A percentile compares a stretch with the other conserved stretches of the same genome.
Conservation (phyloP, 2,113 vertebrate species). For the Cercopithecus mona region DNA sequence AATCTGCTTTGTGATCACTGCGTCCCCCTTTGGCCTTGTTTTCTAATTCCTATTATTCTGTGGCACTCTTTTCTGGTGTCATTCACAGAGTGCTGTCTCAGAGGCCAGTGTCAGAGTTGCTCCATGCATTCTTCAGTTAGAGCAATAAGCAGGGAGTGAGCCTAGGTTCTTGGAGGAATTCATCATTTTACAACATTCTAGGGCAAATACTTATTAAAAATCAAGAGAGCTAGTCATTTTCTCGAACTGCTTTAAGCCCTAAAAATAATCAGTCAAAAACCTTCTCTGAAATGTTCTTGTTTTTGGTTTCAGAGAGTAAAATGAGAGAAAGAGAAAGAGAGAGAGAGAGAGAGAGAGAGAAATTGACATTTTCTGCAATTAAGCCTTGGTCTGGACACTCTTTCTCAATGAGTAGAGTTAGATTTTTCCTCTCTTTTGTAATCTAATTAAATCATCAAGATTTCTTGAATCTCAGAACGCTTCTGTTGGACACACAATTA, state of each 20-base stretch:
- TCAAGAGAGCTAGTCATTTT: not conserved
- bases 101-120: not conserved
- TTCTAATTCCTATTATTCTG: not conserved
- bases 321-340: not conserved
- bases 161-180: not conserved
- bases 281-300: not conserved
- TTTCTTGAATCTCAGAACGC: not conserved
- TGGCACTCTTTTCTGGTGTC: not conserved
- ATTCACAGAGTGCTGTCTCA: not conserved
- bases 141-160: not conserved
- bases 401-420: not conserved
- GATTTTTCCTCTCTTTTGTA: not conserved
- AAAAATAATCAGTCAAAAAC: not conserved
- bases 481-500: not conserved
- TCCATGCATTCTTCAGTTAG: not conserved
- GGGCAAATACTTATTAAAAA: not conserved
- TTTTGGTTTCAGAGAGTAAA: not conserved
- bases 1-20: not conserved
- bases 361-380: not conserved
- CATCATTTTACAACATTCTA: not conserved
- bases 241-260: not conserved
- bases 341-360: not conserved
- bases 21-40: not conserved
- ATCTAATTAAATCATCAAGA: constrained; percentile 2
- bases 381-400: not conserved